phyloP scores from a whole-genome alignment of 1,140 invertebrate species.

The Drosophila takahashii region DNA sequence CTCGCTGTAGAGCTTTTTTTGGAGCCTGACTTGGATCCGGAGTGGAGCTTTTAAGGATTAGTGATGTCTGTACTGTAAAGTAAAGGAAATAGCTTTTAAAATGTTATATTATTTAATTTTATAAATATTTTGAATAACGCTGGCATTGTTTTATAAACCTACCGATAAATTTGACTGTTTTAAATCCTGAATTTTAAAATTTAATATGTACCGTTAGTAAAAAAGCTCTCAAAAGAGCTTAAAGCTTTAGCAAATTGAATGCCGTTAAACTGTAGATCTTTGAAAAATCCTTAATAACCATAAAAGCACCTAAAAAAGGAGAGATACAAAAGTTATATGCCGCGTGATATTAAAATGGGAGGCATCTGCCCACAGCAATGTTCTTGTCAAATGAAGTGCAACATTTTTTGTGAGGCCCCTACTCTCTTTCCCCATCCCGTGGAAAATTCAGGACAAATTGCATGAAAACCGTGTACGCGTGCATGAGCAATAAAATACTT shows the following conservation, averaged over 20 bases:
- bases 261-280: neutral
- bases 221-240: slow-evolving; percentile 1
- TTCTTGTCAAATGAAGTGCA: slow-evolving; percentile 42
- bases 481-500: slow-evolving; percentile 60
- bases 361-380: slow-evolving; percentile 14
- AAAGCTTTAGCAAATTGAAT: neutral
- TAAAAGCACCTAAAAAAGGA: neutral
- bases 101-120: neutral
- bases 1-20: slow-evolving; percentile 8
- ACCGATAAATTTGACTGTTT: too few relatives aligned
- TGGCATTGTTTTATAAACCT: too few relatives aligned
- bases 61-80: neutral
- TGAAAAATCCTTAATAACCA: neutral
- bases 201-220: neutral
- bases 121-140: too few relatives aligned
- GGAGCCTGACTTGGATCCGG: neutral
- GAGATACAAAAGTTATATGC: neutral
- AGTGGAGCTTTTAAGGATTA: neutral
- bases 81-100: neutral
- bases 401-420: neutral
- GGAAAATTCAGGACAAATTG: slow-evolving; percentile 29
- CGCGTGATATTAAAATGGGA: slow-evolving; percentile 10
- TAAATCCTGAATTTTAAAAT: neutral
- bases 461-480: slow-evolving; percentile 49
- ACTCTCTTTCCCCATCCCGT: neutral